Conservation (phyloP, 2,888 invertebrate species). For the Agrilus mali region DNA sequence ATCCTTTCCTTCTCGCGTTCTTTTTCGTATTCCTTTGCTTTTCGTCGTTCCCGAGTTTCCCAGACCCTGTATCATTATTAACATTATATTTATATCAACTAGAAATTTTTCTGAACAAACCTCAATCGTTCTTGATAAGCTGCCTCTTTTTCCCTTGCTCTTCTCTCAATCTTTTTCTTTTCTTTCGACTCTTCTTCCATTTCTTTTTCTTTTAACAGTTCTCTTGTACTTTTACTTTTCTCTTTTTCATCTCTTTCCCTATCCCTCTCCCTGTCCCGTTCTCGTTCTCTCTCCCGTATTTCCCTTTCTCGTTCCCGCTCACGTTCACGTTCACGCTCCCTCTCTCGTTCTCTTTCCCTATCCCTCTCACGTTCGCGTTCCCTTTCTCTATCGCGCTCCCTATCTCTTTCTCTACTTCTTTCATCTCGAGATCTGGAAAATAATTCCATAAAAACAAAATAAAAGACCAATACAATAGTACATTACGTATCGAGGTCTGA, state of each 20-base stretch:
- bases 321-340: conserved; percentile 33
- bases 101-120: conserved; percentile 15
- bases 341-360: conserved; percentile 30
- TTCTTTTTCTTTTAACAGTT: conserved; percentile 63
- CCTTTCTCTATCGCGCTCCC: conserved; percentile 29
- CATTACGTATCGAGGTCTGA: no score
- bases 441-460: conserved; percentile 1
- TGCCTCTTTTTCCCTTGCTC: conserved; percentile 87
- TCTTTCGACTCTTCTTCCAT: conserved; percentile 89
- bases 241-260: conserved; percentile 39
- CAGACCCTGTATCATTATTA: conserved; percentile 42
- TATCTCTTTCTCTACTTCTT: conserved; percentile 20
- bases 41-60: conserved; percentile 83
- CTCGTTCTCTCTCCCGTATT: conserved; percentile 30
- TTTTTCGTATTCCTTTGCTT: conserved; percentile 81
- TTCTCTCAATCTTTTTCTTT: conserved; percentile 77
- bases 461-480: neutral
- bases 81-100: conserved; percentile 24
- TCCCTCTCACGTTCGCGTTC: conserved; percentile 32
- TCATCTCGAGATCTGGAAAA: conserved; percentile 30
- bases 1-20: conserved; percentile 74
- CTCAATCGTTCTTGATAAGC: conserved; percentile 80
- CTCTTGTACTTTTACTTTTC: conserved; percentile 41
- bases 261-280: conserved; percentile 37
- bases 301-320: conserved; percentile 34